Evolutionary conservation across 2,113 vertebrate genomes (phyloP), one percentile per base, ranked within the genome.

Genomic region (Otolemur garnettii): DNA sequence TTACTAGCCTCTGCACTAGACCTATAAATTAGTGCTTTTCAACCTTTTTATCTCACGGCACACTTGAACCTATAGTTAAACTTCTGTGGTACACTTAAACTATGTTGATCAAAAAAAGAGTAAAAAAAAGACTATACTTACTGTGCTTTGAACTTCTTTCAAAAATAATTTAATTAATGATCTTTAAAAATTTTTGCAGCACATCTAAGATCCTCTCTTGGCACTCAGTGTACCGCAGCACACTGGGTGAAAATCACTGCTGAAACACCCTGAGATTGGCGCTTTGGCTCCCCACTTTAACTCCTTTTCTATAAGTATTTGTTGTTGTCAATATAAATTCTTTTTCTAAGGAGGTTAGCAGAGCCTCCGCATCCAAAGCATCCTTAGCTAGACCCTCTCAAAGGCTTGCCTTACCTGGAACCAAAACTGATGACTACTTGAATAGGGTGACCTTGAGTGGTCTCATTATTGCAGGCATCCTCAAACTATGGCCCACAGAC

Each of bases 201-300:
- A 50, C 45, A 50, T 50, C 45, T 50, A 50, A 50, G 45, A 50
- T 50, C 45, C 45, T 50, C 45, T 50, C 45, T 50, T 7, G 8
- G 45, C 45, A 50, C 45, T 50, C 45, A 50, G 45, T 9, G 45
- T 50, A 10, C 45, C 45, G 10, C 45, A 50, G 45, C 45, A 50
- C 45, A 8, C 45, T 50, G 45, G 45, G 8, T 50, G 45, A 50
- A 50, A 50, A 50, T 50, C 45, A 50, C 45, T 50, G 45, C 45
- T 50, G 9, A 50, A 50, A 84, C 53, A 42, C 87, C 92, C 62
- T 90, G 80, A 94, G 45, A 75, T 91, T 78, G 57, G 60, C 57
- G 62, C 4, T 50, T 94, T 93, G n/a, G 50, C 50, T 79, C 14
- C 26, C 9, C 28, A 7, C 80, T 35, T 2, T 53, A 42, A 55